These are phyloP conservation scores for Myotis brandtii DNA, from an alignment of 2,113 vertebrate species.

Conservation along the genomic window DNA sequence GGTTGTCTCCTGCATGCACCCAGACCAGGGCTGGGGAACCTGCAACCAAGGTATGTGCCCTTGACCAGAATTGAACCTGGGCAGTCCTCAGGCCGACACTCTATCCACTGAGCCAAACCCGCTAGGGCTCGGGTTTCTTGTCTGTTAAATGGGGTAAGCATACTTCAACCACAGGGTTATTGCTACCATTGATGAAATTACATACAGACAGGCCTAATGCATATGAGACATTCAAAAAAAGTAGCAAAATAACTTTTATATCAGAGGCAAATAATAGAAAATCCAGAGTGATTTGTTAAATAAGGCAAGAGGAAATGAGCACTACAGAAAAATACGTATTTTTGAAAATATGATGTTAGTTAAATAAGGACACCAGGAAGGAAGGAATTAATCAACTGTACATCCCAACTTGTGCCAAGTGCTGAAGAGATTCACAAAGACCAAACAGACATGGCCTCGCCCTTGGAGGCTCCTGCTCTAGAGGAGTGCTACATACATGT, in stretches of 20 bases:
- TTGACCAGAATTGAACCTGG: too few relatives aligned
- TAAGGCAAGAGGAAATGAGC: background rate
- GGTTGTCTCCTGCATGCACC: too few relatives aligned
- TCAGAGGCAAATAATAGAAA: background rate
- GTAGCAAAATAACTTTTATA: background rate
- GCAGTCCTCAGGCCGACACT: too few relatives aligned
- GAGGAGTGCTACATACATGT: accelerated
- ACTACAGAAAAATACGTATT: background rate
- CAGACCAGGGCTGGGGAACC: too few relatives aligned
- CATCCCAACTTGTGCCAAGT: background rate
- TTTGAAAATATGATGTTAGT: background rate
- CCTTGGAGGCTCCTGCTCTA: background rate
- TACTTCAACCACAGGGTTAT: background rate
- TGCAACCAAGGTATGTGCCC: too few relatives aligned
- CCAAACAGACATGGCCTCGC: background rate
- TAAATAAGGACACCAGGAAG: background rate
- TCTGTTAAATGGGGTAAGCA: background rate
- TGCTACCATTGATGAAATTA: background rate
- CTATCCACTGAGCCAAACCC: too few relatives aligned
- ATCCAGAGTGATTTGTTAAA: background rate
- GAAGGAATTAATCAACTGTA: background rate
- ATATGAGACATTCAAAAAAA: background rate
- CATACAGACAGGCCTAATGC: accelerated
- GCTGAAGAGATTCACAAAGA: background rate
- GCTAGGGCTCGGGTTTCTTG: background rate